Percentiles rank a stretch among this genome's conserved stretches.
Evolutionary conservation across 2,113 vertebrate genomes (phyloP).

Genomic region (Mixornis gularis): DNA sequence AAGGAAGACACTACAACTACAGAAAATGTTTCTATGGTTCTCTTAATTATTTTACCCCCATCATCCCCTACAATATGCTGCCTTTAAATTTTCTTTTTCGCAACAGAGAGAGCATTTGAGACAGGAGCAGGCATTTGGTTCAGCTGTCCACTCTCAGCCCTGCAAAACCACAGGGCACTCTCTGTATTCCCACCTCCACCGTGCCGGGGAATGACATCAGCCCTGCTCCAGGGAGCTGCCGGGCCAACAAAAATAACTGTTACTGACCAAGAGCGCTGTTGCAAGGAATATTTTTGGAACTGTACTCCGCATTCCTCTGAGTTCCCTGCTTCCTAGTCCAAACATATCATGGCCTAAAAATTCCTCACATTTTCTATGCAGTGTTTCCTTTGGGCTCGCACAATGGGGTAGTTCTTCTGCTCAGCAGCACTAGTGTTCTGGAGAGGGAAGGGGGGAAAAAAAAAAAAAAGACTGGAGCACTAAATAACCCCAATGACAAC

Average conservation of each 20-base stretch:
- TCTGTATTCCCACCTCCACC: slow-evolving; percentile 61
- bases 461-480: background rate
- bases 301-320: slow-evolving; percentile 57
- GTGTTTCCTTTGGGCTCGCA: slow-evolving; percentile 60
- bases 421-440: slow-evolving; percentile 9
- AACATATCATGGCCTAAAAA: slow-evolving; percentile 72
- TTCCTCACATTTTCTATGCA: slow-evolving; percentile 68
- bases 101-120: slow-evolving; percentile 32
- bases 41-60: background rate
- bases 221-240: slow-evolving; percentile 41
- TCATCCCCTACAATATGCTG: background rate
- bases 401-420: slow-evolving; percentile 67
- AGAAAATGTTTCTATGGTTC: background rate
- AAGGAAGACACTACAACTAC: background rate
- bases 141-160: slow-evolving; percentile 32
- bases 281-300: slow-evolving; percentile 74
- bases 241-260: slow-evolving; percentile 74
- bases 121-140: slow-evolving; percentile 19
- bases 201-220: slow-evolving; percentile 68
- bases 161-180: slow-evolving; percentile 61
- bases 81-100: background rate
- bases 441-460: background rate
- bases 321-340: slow-evolving; percentile 71
- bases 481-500: slow-evolving; percentile 51
- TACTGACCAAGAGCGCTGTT: slow-evolving; percentile 62